These are phyloP conservation scores for Plusia festucae DNA, from an alignment of 2,888 invertebrate species.

Conservation along the genomic window DNA sequence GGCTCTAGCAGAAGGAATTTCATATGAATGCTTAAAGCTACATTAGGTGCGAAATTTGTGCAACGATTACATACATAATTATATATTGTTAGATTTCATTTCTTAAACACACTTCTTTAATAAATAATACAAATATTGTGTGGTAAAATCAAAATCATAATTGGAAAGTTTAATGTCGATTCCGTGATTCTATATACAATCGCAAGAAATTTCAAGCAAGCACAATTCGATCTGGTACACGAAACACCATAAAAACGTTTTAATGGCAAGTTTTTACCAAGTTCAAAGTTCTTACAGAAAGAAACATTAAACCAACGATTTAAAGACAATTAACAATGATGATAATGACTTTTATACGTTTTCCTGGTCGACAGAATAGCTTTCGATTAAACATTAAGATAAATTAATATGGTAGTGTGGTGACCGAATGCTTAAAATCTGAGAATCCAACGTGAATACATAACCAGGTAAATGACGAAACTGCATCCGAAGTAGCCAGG, in stretches of 20 bases:
- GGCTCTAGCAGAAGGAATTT: neutral
- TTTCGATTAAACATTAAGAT: neutral
- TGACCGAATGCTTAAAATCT: conserved; percentile 13
- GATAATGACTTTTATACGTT: neutral
- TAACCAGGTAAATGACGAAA: conserved; percentile 46
- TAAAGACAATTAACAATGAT: neutral
- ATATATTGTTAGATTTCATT: too few relatives aligned
- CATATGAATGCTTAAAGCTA: too few relatives aligned
- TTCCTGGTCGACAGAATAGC: neutral
- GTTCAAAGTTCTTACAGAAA: conserved; percentile 28
- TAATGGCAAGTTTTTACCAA: conserved; percentile 38
- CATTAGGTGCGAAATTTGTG: too few relatives aligned
- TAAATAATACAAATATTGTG: too few relatives aligned
- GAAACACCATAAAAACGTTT: conserved; percentile 36
- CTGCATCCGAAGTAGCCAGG: conserved; percentile 39
- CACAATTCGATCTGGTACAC: conserved; percentile 50
- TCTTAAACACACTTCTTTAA: too few relatives aligned
- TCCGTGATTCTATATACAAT: conserved; percentile 40
- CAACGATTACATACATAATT: too few relatives aligned
- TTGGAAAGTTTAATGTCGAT: conserved; percentile 35
- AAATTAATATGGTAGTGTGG: conserved; percentile 4
- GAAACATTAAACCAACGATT: conserved; percentile 20
- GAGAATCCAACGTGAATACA: conserved; percentile 30
- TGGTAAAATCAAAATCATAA: conserved; percentile 5
- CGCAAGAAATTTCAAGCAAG: conserved; percentile 41